A percentile compares a stretch with the other conserved stretches of the same genome.
Evolutionary conservation across 2,113 vertebrate species (phyloP).

Genomic region (Phodopus roborovskii): DNA sequence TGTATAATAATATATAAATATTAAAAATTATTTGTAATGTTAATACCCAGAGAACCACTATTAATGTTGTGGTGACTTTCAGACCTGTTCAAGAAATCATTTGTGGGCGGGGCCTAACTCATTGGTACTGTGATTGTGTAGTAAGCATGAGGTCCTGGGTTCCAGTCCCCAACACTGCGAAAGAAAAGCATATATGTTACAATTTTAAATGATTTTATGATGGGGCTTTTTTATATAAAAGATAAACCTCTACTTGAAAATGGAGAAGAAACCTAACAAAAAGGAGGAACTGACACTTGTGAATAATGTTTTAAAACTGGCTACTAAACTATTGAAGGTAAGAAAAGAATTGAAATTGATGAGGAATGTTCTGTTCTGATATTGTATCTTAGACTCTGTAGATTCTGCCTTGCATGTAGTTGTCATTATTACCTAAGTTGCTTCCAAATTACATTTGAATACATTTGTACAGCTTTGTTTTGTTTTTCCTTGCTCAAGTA

Average conservation of each 20-base stretch:
- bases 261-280: constrained; percentile 99
- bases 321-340: constrained; percentile 98
- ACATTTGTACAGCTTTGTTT: constrained; percentile 9
- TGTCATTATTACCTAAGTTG: not conserved
- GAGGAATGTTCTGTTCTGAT: accelerated
- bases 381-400: not conserved
- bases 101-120: not conserved
- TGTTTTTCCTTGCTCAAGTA: constrained; percentile 12
- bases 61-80: constrained; percentile 31
- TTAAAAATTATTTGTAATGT: constrained; percentile 25
- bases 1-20: constrained; percentile 29
- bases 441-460: constrained; percentile 51
- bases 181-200: not conserved
- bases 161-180: not conserved
- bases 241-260: constrained; percentile 99
- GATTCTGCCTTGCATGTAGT: not conserved
- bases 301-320: constrained; percentile 98
- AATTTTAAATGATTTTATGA: constrained; percentile 48
- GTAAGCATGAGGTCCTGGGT: not conserved
- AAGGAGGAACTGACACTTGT: constrained; percentile 98
- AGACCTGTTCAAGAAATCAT: constrained; percentile 48
- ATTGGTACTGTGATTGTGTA: not conserved
- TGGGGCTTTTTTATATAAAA: constrained; percentile 76
- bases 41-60: not conserved
- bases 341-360: constrained; percentile 60